Percentiles rank a stretch among this genome's conserved stretches.
Conservation (phyloP, 2,113 vertebrate genomes). For the Nymphicus hollandicus region DNA sequence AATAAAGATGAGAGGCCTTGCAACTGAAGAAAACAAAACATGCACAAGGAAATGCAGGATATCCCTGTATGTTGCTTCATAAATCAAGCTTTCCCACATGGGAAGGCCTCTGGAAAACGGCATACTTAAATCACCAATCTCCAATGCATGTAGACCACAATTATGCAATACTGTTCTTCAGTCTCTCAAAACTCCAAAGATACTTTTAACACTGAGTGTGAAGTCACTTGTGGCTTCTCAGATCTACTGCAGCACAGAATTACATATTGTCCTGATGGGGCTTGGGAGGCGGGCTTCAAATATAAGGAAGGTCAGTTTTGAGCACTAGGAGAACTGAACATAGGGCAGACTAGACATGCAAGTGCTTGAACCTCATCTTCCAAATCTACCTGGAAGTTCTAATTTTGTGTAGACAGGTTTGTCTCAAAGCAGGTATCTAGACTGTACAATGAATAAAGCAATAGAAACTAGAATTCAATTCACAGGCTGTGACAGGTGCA, state of each 20-base stretch:
- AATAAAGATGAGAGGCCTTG: background rate
- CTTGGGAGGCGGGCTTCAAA: background rate
- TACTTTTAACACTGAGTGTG: background rate
- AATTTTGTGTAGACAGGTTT: background rate
- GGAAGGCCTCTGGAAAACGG: background rate
- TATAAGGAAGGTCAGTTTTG: background rate
- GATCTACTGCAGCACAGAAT: background rate
- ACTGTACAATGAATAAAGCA: background rate
- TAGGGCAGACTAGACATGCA: background rate
- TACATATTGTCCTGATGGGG: background rate
- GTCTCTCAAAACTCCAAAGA: background rate
- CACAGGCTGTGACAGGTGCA: background rate
- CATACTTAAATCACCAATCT: background rate
- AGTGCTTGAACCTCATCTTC: background rate
- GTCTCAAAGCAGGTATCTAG: background rate
- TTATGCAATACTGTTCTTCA: background rate
- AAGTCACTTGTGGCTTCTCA: background rate
- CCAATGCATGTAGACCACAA: background rate
- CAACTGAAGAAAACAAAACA: background rate
- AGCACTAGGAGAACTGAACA: background rate
- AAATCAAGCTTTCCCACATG: background rate
- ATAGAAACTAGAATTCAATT: background rate
- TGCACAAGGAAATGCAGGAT: background rate
- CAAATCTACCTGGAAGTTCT: background rate
- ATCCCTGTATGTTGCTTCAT: background rate